Conservation (phyloP, 2,113 vertebrate genomes). For the Oostethus manadensis region DNA sequence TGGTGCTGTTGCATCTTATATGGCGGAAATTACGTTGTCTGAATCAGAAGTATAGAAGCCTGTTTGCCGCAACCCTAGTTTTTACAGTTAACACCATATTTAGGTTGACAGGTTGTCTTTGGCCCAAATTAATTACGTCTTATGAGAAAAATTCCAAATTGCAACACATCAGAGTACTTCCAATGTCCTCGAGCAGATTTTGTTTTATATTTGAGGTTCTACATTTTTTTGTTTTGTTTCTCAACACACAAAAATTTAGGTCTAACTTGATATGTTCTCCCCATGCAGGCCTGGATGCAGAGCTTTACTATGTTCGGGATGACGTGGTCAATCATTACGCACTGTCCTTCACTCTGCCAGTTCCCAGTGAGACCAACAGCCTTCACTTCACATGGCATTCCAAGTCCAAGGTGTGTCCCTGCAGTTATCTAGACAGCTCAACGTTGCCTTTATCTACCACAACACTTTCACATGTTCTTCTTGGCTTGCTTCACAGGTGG, state of each 20-base stretch:
- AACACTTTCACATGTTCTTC: not conserved
- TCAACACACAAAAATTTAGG: no score
- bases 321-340: slow-evolving; percentile 90
- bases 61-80: no score
- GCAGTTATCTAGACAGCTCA: not conserved
- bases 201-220: not conserved
- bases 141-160: no score
- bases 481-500: slow-evolving; percentile 74
- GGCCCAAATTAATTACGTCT: no score
- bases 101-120: no score
- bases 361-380: slow-evolving; percentile 90
- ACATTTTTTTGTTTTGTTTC: not conserved
- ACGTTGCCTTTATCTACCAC: not conserved
- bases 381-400: slow-evolving; percentile 96
- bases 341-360: slow-evolving; percentile 88
- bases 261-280: not conserved
- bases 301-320: slow-evolving; percentile 93
- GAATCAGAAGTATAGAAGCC: no score
- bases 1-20: no score
- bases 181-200: no score
- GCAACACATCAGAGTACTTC: no score
- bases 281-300: slow-evolving; percentile 88
- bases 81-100: no score
- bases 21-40: no score
- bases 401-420: slow-evolving; percentile 78